Evolutionary conservation across 2,797 vertebrate genomes (phyloP).

Genomic region (Anabacerthia variegaticeps): DNA sequence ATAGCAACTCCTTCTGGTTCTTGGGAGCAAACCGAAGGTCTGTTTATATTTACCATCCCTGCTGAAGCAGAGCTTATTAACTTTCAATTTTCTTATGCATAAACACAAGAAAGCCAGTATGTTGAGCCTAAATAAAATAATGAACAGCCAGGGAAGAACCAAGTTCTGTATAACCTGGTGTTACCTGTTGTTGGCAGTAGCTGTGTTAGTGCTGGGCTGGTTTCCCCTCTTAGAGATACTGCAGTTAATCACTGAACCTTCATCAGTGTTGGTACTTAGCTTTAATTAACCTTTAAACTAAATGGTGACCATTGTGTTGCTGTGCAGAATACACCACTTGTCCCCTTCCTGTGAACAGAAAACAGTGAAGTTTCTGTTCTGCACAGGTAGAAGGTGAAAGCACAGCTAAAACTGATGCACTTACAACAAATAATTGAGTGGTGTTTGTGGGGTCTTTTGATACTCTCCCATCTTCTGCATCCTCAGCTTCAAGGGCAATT

Average conservation of each 20-base stretch:
- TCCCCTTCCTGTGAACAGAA: not conserved
- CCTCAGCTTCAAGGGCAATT: not conserved
- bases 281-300: not conserved
- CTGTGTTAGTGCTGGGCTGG: not conserved
- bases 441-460: accelerated
- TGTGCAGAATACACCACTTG: not conserved
- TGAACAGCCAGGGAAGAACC: not conserved
- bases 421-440: accelerated
- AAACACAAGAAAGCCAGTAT: accelerated
- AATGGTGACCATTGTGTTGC: accelerated
- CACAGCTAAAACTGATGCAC: too few relatives aligned
- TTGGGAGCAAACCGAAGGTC: not conserved
- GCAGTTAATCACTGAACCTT: too few relatives aligned
- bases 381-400: not conserved
- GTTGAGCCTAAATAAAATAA: not conserved
- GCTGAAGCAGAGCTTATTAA: not conserved
- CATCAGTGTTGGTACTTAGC: not conserved
- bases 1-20: not conserved
- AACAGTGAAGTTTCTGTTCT: not conserved
- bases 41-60: not conserved
- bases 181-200: not conserved
- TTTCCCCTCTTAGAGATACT: not conserved
- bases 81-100: not conserved
- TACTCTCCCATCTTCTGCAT: not conserved
- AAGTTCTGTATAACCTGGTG: not conserved